Percentiles rank a stretch among this genome's conserved stretches.
Evolutionary conservation across 2,113 vertebrate genomes (phyloP).

Genomic region (Lucifuga dentata): DNA sequence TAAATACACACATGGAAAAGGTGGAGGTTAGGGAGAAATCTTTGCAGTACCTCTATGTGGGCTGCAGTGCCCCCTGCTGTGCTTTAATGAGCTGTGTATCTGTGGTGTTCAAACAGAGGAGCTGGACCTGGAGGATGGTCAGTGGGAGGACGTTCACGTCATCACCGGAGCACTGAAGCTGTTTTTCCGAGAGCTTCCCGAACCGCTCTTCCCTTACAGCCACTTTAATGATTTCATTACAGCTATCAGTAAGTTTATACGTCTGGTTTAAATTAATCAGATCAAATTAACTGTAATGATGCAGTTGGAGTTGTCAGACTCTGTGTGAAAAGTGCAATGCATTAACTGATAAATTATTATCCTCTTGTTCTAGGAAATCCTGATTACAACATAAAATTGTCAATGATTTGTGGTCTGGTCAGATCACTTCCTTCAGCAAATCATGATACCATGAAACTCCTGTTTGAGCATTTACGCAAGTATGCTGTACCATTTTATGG

Average conservation of each 20-base stretch:
- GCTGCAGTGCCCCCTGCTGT: constrained; percentile 55
- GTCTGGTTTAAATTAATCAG: neutral
- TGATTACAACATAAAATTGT: constrained; percentile 79
- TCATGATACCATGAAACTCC: constrained; percentile 88
- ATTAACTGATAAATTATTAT: neutral
- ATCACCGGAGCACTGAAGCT: constrained; percentile 94
- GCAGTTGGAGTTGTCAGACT: neutral
- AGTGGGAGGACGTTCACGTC: constrained; percentile 94
- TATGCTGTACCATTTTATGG: constrained; percentile 58
- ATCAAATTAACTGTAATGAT: neutral
- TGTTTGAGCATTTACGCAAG: constrained; percentile 93
- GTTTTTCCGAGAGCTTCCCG: constrained; percentile 92
- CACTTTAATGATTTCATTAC: constrained; percentile 89
- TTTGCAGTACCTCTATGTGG: neutral
- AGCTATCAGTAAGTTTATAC: constrained; percentile 80
- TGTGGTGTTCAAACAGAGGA: constrained; percentile 83
- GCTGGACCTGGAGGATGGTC: constrained; percentile 90
- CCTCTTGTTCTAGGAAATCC: constrained; percentile 81
- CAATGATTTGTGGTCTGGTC: constrained; percentile 85
- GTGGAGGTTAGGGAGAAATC: neutral
- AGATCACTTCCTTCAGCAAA: constrained; percentile 85
- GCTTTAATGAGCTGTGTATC: neutral
- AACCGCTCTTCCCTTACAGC: constrained; percentile 90
- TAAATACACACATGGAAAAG: neutral
- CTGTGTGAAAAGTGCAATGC: neutral